phyloP scores from a whole-genome alignment of 2,113 vertebrate genomes.

The Phalacrocorax carbo region DNA sequence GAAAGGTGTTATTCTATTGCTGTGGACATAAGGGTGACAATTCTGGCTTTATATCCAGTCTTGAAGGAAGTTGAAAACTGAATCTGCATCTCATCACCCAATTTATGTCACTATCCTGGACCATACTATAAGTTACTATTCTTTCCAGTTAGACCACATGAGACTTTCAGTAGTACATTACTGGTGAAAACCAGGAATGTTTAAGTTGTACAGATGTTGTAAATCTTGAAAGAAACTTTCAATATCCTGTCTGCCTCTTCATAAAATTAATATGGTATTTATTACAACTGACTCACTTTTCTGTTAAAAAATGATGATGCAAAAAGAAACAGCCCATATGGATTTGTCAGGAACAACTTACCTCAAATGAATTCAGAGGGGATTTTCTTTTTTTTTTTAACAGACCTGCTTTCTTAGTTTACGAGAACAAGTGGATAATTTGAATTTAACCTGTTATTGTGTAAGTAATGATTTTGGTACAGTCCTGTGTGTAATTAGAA shows the following conservation, averaged over 20 bases:
- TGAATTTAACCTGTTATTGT: background rate
- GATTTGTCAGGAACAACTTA: background rate
- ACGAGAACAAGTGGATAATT: background rate
- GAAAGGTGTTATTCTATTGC: background rate
- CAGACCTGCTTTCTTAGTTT: background rate
- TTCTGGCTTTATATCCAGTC: background rate
- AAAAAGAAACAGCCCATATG: background rate
- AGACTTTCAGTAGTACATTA: background rate
- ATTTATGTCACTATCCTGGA: background rate
- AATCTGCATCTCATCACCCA: background rate
- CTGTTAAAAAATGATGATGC: background rate
- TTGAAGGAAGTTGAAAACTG: background rate
- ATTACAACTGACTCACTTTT: background rate
- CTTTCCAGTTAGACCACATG: background rate
- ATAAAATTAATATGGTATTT: background rate
- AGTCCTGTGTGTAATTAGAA: background rate
- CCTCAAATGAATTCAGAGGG: background rate
- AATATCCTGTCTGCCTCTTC: background rate
- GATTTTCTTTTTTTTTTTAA: background rate
- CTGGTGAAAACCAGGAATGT: background rate
- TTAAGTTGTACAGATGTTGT: background rate
- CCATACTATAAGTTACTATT: background rate
- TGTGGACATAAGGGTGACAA: background rate
- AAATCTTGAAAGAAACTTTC: background rate
- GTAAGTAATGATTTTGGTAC: background rate